A percentile compares a stretch with the other conserved stretches of the same genome.
phyloP scores from a whole-genome alignment of 1,140 invertebrate species.

The Drosophila ercepeae region DNA sequence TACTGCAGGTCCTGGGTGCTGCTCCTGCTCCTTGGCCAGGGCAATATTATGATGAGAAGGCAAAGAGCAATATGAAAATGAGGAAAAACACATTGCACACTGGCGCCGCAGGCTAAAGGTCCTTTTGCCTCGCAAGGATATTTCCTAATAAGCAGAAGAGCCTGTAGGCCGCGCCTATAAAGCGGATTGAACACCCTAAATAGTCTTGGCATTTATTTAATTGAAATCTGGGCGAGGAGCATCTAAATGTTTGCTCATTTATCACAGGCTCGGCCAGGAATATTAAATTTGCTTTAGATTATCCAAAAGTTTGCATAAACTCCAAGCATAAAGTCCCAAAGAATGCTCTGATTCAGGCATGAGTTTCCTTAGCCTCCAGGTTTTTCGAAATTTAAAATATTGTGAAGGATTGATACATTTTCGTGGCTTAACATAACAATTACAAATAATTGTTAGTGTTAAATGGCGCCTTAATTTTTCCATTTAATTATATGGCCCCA shows the following conservation, averaged over 20 bases:
- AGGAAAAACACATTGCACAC: constrained; percentile 50
- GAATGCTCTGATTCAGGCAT: neutral
- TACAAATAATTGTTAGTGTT: constrained; percentile 19
- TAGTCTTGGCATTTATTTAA: constrained; percentile 73
- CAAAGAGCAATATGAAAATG: constrained; percentile 77
- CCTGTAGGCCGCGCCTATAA: constrained; percentile 42
- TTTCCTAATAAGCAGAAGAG: constrained; percentile 69
- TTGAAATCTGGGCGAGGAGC: constrained; percentile 65
- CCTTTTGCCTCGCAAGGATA: constrained; percentile 30
- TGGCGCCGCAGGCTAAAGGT: constrained; percentile 53
- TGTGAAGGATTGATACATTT: neutral
- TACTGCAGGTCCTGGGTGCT: constrained; percentile 1
- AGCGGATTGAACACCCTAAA: constrained; percentile 69
- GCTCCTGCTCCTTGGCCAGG: constrained; percentile 5
- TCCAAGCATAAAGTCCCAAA: neutral
- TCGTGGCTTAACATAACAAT: constrained; percentile 21
- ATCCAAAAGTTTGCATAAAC: constrained; percentile 30
- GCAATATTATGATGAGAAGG: constrained; percentile 73
- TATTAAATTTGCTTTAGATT: constrained; percentile 50
- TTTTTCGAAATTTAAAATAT: neutral
- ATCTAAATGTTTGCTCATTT: constrained; percentile 61
- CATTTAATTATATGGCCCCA: constrained; percentile 23
- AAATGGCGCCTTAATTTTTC: constrained; percentile 10
- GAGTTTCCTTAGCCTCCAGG: neutral
- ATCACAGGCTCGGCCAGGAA: constrained; percentile 33